Evolutionary conservation across 2,888 invertebrate genomes (phyloP).

Genomic region (Drosophila pseudotakahashii): DNA sequence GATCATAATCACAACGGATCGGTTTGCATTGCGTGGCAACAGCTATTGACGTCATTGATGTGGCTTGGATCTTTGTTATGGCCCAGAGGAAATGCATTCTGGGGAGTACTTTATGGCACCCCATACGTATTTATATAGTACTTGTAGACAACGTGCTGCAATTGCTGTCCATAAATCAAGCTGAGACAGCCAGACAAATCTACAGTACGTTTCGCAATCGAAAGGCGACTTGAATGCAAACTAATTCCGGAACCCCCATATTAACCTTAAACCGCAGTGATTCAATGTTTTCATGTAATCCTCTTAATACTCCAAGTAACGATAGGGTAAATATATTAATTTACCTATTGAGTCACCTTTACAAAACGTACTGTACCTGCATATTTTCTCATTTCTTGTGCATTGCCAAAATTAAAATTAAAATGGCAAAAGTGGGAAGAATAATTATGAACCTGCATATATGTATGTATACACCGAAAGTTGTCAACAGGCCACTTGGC

Average conservation of each 20-base stretch:
- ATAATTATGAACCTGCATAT: conserved; percentile 31
- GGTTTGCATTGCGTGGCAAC: background rate
- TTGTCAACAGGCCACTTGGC: conserved; percentile 21
- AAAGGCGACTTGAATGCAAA: background rate
- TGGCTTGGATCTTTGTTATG: background rate
- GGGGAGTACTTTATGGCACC: conserved; percentile 1
- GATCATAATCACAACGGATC: conserved; percentile 31
- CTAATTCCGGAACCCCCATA: conserved; percentile 13
- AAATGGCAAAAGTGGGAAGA: conserved; percentile 39
- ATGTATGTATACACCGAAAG: conserved; percentile 14
- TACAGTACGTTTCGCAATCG: conserved; percentile 30
- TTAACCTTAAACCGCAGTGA: background rate
- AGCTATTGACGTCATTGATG: conserved; percentile 27
- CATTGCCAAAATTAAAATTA: conserved; percentile 43
- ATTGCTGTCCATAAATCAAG: conserved; percentile 32
- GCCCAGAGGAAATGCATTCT: conserved; percentile 13
- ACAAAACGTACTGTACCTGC: conserved; percentile 21
- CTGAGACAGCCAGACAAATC: conserved; percentile 1
- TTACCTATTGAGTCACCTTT: background rate
- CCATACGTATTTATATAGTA: background rate
- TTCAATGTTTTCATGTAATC: conserved; percentile 11
- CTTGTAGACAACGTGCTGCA: conserved; percentile 2
- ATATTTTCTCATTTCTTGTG: background rate
- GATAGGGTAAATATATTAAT: background rate
- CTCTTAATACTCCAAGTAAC: background rate